Evolutionary conservation across 2,888 invertebrate genomes (phyloP).

Genomic region (Helicoverpa assulta): DNA sequence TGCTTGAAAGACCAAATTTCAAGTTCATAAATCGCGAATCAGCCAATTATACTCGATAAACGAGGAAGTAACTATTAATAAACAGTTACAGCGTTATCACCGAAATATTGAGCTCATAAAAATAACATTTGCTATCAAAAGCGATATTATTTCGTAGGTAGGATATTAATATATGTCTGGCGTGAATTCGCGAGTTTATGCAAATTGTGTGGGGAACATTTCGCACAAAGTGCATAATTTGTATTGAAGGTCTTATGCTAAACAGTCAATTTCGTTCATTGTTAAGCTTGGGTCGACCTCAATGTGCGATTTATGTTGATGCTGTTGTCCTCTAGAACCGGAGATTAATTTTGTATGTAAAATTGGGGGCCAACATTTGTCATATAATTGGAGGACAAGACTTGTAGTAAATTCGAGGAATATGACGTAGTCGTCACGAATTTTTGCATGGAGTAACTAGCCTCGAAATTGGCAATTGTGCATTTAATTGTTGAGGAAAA

Average conservation of each 20-base stretch:
- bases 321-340: conserved; percentile 18
- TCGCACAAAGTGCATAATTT: conserved; percentile 30
- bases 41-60: conserved; percentile 16
- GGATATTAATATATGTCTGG: neutral
- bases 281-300: conserved; percentile 42
- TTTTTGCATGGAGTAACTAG: conserved; percentile 21
- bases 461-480: conserved; percentile 21
- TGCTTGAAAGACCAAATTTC: neutral
- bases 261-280: conserved; percentile 50
- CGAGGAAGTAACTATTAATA: conserved; percentile 8
- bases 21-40: neutral
- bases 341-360: conserved; percentile 28
- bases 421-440: conserved; percentile 3
- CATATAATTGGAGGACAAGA: neutral
- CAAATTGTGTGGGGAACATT: conserved; percentile 11
- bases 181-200: neutral
- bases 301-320: conserved; percentile 18
- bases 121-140: neutral
- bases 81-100: conserved; percentile 16
- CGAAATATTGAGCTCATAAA: conserved; percentile 8
- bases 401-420: neutral
- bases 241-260: conserved; percentile 45
- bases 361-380: conserved; percentile 22
- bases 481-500: conserved; percentile 35
- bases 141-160: neutral